phyloP scores from a whole-genome alignment of 2,888 invertebrate species.

The Drosophila multiciliata region DNA sequence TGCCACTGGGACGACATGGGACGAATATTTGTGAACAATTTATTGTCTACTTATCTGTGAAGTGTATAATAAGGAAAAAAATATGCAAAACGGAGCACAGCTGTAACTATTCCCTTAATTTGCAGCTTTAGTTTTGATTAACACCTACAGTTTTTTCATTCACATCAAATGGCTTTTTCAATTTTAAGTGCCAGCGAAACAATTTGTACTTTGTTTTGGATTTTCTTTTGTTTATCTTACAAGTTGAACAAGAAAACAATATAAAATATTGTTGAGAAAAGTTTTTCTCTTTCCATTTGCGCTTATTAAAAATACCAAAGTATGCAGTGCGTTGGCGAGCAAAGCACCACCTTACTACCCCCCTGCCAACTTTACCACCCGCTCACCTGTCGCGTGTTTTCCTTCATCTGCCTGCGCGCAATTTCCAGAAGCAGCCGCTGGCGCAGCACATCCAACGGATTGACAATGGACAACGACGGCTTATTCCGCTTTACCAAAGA shows the following conservation, averaged over 20 bases:
- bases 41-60: slow-evolving; percentile 19
- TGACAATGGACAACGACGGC: slow-evolving; percentile 93
- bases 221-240: slow-evolving; percentile 60
- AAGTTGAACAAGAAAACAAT: slow-evolving; percentile 24
- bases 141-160: slow-evolving; percentile 42
- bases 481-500: slow-evolving; percentile 87
- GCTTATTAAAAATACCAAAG: slow-evolving; percentile 74
- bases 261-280: slow-evolving; percentile 33
- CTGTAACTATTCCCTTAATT: slow-evolving; percentile 58
- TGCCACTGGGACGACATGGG: slow-evolving; percentile 8
- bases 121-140: slow-evolving; percentile 68
- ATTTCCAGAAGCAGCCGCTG: slow-evolving; percentile 92
- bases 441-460: slow-evolving; percentile 94
- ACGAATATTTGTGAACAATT: slow-evolving; percentile 19
- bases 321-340: slow-evolving; percentile 26
- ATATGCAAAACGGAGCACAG: slow-evolving; percentile 27
- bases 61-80: slow-evolving; percentile 53
- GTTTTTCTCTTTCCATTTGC: slow-evolving; percentile 52
- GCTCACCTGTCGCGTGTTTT: slow-evolving; percentile 88
- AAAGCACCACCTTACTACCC: slow-evolving; percentile 74
- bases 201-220: slow-evolving; percentile 3
- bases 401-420: slow-evolving; percentile 92
- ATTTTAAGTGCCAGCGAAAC: slow-evolving; percentile 22
- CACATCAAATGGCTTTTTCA: slow-evolving; percentile 42
- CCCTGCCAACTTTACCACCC: slow-evolving; percentile 1